phyloP scores from a whole-genome alignment of 2,797 vertebrate species.

The Anguilla obscura region DNA sequence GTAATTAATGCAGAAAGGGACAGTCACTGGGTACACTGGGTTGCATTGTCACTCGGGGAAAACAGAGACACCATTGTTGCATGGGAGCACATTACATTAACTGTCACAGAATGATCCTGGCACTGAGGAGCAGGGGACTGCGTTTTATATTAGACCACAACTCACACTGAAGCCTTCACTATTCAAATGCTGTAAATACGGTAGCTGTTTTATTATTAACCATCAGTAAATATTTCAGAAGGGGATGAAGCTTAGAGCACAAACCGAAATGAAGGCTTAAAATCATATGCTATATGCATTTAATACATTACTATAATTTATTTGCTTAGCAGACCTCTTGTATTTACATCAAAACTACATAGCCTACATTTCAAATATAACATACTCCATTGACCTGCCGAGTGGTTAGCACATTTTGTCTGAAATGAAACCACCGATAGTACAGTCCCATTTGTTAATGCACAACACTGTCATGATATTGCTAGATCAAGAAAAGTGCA shows the following conservation, averaged over 20 bases:
- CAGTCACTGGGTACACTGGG: neutral
- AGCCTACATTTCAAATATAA: neutral
- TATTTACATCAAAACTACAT: neutral
- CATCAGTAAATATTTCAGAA: neutral
- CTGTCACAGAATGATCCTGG: neutral
- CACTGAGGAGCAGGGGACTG: neutral
- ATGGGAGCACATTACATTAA: neutral
- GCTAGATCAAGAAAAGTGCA: too few relatives aligned
- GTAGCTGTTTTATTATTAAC: neutral
- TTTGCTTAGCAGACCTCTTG: neutral
- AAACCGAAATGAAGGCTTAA: neutral
- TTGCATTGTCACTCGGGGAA: slow-evolving; percentile 7
- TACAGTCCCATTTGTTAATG: too few relatives aligned
- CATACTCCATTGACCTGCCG: too few relatives aligned
- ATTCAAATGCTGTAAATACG: neutral
- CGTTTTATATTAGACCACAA: neutral
- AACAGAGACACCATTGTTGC: slow-evolving; percentile 7
- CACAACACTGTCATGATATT: too few relatives aligned
- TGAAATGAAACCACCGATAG: too few relatives aligned
- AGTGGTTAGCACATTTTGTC: too few relatives aligned
- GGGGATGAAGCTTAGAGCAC: neutral
- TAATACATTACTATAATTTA: neutral
- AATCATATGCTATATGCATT: neutral
- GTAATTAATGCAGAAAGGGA: slow-evolving; percentile 19
- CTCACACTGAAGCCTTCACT: neutral